Conservation (phyloP, 2,888 invertebrate species). For the Standfussiana lucernea region DNA sequence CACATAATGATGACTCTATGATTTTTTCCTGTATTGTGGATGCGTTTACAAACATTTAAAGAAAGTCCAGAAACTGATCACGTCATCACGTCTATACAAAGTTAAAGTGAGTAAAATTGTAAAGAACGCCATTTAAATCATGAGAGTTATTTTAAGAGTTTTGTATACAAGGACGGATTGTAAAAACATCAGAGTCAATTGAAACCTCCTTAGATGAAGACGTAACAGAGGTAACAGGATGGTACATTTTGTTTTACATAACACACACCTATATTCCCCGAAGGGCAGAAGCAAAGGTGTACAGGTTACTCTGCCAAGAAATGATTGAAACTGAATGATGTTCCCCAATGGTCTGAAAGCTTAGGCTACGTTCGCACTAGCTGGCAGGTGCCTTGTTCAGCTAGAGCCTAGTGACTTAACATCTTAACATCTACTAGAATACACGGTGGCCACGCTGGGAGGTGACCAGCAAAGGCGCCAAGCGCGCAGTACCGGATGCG, state of each 20-base stretch:
- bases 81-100: not conserved
- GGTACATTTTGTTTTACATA: conserved; percentile 5
- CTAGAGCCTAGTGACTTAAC: not conserved
- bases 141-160: conserved; percentile 7
- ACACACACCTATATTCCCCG: not conserved
- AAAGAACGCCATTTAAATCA: not conserved
- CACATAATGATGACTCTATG: not conserved
- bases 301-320: not conserved
- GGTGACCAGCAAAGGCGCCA: not conserved
- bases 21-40: not conserved
- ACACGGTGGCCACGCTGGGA: not conserved
- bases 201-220: conserved; percentile 23
- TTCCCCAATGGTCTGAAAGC: not conserved
- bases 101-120: conserved; percentile 15
- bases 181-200: conserved; percentile 30
- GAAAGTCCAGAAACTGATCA: not conserved
- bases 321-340: conserved; percentile 2
- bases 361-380: not conserved
- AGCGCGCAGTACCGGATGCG: not conserved
- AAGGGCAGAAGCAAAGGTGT: not conserved
- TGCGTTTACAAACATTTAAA: not conserved
- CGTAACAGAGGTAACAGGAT: not conserved
- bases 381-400: not conserved
- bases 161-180: conserved; percentile 7
- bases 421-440: not conserved